A percentile compares a stretch with the other conserved stretches of the same genome.
Conservation (phyloP, 2,797 vertebrate species). For the Enteromius paludinosus region DNA sequence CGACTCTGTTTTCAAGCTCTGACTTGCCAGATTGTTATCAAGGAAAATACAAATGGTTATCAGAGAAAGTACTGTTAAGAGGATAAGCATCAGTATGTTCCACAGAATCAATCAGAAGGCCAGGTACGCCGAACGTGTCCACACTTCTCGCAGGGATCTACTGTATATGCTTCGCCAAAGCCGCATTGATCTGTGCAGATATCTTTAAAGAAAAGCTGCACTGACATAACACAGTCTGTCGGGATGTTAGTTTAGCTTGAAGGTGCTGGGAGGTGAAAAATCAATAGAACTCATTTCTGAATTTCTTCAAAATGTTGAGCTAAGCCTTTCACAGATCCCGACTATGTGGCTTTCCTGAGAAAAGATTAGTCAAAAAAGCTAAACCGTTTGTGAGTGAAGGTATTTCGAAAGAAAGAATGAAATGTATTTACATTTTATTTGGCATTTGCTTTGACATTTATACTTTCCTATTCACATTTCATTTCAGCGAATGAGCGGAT, state of each 20-base stretch:
- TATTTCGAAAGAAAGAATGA: not conserved
- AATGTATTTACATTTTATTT: constrained; percentile 56
- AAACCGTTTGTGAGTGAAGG: not conserved
- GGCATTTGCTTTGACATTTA: constrained; percentile 76
- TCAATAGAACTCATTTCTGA: constrained; percentile 47
- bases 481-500: constrained; percentile 62
- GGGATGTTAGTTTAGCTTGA: constrained; percentile 61
- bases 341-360: constrained; percentile 20
- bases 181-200: constrained; percentile 57
- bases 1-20: constrained; percentile 26
- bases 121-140: constrained; percentile 35
- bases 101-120: constrained; percentile 44
- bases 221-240: constrained; percentile 75
- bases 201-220: constrained; percentile 73
- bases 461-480: constrained; percentile 69
- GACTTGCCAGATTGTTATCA: constrained; percentile 43
- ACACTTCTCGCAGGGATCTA: constrained; percentile 33
- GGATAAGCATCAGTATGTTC: constrained; percentile 44
- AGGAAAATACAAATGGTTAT: constrained; percentile 43
- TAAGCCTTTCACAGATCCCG: constrained; percentile 20
- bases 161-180: constrained; percentile 39
- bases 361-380: not conserved
- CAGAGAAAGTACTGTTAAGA: constrained; percentile 25
- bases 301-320: constrained; percentile 48
- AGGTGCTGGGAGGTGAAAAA: constrained; percentile 35